Base-by-base conservation (phyloP, 1,140 invertebrate genomes). In the Hetaerina americana region DNA sequence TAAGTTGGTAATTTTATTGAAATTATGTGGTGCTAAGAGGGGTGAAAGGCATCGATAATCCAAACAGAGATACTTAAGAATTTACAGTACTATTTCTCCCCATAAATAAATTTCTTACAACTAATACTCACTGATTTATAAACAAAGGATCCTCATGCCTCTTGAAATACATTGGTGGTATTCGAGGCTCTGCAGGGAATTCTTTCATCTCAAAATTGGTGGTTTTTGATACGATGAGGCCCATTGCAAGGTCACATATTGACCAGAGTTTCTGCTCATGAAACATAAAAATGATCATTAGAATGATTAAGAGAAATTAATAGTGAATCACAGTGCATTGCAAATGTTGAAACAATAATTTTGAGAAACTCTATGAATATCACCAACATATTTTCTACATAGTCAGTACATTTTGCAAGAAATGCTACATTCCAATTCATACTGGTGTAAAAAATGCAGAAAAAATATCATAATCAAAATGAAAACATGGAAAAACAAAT, bases 241-340 rank as follows among this genome's bases (percentile, higher is more conserved):
- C 91, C 83, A 96, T 89, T 5, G 95, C 92, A 71, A 98, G 84
- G 85, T 98, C 96, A 84, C 95, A 97, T 69, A 96, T 89, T 66
- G 95, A 92, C 90, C 95, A 98, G 77, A 99, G 83, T 92, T 96
- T 97, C 93, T 97, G 80, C 5, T 84, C 81, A 72, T 77, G 77
- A 75, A 75, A 72, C 76, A 76, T 15, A 57, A 27, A 31, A 69
- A 31, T 25, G 31, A 0, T 25, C 28, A 28, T 28, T 66, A 70
- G 27, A 49, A 72, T 40, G 57, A 68, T 0, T 70, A 10, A n/a
- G n/a, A n/a, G n/a, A n/a, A n/a, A n/a, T n/a, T n/a, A n/a, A n/a
- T n/a, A n/a, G n/a, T n/a, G n/a, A n/a, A n/a, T n/a, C n/a, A n/a
- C n/a, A n/a, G n/a, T n/a, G n/a, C n/a, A n/a, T n/a, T n/a, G n/a